Evolutionary conservation across 1,140 invertebrate species (phyloP).

Genomic region (Lordiphosa stackelbergi): DNA sequence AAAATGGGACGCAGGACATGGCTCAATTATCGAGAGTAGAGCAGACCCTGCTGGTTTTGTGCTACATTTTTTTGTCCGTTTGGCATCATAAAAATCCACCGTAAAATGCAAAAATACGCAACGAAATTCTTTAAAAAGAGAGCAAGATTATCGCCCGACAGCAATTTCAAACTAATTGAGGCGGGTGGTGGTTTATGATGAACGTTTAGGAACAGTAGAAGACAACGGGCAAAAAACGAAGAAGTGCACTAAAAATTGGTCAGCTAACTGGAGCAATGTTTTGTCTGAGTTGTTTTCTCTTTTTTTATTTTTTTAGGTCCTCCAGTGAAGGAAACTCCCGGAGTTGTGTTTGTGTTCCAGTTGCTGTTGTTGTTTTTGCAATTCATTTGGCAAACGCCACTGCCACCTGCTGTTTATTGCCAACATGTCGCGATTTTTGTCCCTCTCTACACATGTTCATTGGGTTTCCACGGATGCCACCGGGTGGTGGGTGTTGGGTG

Average conservation of each 20-base stretch:
- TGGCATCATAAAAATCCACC: slow-evolving; percentile 44
- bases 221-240: slow-evolving; percentile 16
- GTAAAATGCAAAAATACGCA: slow-evolving; percentile 14
- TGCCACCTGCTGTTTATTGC: slow-evolving; percentile 71
- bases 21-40: slow-evolving; percentile 1
- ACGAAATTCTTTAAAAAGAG: slow-evolving; percentile 37
- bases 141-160: slow-evolving; percentile 36
- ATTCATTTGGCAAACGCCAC: slow-evolving; percentile 43
- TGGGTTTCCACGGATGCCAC: slow-evolving; percentile 14
- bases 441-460: slow-evolving; percentile 30
- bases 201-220: too few relatives aligned
- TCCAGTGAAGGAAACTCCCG: not conserved
- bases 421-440: slow-evolving; percentile 66
- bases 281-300: slow-evolving; percentile 11
- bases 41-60: slow-evolving; percentile 49
- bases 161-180: slow-evolving; percentile 64
- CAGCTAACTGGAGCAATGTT: slow-evolving; percentile 59
- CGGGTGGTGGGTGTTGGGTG: not conserved
- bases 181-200: slow-evolving; percentile 55
- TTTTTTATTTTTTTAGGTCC: not conserved
- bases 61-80: slow-evolving; percentile 21
- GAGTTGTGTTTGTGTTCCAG: too few relatives aligned
- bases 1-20: slow-evolving; percentile 25
- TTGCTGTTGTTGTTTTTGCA: slow-evolving; percentile 16
- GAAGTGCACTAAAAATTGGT: slow-evolving; percentile 58